Percentiles rank a stretch among this genome's conserved stretches.
phyloP scores from a whole-genome alignment of 2,113 vertebrate species.

The Erythrocercus mccallii region DNA sequence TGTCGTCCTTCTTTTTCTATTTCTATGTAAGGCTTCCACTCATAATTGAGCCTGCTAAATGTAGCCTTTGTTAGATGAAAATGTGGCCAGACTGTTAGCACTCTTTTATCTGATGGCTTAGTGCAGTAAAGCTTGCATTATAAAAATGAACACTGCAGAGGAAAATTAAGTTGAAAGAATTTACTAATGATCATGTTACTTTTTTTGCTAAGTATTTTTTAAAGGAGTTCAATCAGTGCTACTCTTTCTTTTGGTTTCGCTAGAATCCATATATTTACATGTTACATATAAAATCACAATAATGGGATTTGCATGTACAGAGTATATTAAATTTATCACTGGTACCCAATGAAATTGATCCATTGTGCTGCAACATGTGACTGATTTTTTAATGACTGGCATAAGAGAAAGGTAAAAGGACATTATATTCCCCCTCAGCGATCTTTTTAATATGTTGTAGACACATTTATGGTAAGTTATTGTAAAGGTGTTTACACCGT shows the following conservation, averaged over 20 bases:
- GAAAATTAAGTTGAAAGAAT: constrained; percentile 26
- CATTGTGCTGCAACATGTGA: background rate
- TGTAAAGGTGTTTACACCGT: background rate
- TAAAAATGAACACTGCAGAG: constrained; percentile 22
- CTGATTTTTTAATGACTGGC: background rate
- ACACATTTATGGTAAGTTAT: background rate
- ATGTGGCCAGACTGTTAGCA: constrained; percentile 7
- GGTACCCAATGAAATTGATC: background rate
- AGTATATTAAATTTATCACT: background rate
- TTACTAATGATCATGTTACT: background rate
- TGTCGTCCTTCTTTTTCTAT: background rate
- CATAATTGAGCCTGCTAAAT: constrained; percentile 38
- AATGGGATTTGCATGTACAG: background rate
- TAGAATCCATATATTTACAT: background rate
- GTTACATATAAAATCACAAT: background rate
- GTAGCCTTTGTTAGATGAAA: constrained; percentile 48
- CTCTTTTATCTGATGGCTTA: constrained; percentile 37
- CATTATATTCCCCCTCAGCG: background rate
- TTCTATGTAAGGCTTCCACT: constrained; percentile 20
- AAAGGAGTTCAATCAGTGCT: background rate
- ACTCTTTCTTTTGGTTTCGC: background rate
- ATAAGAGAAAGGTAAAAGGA: background rate
- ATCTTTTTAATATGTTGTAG: background rate
- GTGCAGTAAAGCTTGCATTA: background rate
- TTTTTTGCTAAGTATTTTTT: background rate